These are phyloP conservation scores for Champsocephalus esox DNA, from an alignment of 2,797 vertebrate genomes.

Conservation along the genomic window DNA sequence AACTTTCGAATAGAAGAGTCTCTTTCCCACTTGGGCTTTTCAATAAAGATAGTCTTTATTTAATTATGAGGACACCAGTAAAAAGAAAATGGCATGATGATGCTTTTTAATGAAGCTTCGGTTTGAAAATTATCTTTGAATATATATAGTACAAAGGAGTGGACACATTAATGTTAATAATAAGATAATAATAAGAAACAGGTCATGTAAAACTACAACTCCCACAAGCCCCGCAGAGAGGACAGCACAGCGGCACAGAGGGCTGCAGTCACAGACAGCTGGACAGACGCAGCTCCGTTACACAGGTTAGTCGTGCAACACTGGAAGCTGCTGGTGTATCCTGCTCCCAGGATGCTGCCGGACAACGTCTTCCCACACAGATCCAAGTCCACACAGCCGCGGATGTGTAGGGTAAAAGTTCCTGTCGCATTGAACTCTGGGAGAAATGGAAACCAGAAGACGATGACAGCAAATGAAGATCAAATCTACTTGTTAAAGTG, in stretches of 20 bases:
- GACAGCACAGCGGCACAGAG: conserved; percentile 52
- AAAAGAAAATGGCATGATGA: not conserved
- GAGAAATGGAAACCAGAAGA: not conserved
- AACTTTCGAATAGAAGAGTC: no score
- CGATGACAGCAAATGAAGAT: not conserved
- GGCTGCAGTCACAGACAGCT: conserved; percentile 56
- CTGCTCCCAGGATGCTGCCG: conserved; percentile 10
- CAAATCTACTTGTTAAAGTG: no score
- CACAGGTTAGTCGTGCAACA: conserved; percentile 70
- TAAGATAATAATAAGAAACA: not conserved
- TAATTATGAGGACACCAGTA: not conserved
- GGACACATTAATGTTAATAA: not conserved
- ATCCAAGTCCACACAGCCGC: conserved; percentile 62
- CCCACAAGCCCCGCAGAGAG: conserved; percentile 47
- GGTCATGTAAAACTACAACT: conserved; percentile 21
- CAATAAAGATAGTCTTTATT: no score
- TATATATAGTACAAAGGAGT: no score
- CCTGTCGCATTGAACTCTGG: conserved; percentile 57
- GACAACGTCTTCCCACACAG: conserved; percentile 46
- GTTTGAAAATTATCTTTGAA: not conserved
- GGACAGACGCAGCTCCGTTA: conserved; percentile 61
- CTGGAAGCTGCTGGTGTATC: conserved; percentile 23
- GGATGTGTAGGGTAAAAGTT: not conserved
- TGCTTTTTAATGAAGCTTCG: not conserved
- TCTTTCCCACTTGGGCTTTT: no score